Conservation (phyloP, 2,888 invertebrate species). For the Brachypterus glaber region DNA sequence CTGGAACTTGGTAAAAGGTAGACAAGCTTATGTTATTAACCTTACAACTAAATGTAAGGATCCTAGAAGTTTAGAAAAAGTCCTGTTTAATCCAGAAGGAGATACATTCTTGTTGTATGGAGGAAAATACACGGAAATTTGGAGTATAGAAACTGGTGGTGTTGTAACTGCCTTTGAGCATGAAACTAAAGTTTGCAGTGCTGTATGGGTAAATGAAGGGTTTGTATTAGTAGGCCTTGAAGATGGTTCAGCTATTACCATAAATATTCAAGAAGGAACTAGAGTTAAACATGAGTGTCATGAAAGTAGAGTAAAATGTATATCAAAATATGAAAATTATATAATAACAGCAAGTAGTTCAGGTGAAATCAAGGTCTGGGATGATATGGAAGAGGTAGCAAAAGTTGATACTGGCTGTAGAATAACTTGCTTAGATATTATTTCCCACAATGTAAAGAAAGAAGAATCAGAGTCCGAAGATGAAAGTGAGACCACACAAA, state of each 20-base stretch:
- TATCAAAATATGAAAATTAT: constrained; percentile 47
- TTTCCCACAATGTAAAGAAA: constrained; percentile 36
- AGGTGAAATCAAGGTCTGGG: constrained; percentile 72
- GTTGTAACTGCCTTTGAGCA: constrained; percentile 58
- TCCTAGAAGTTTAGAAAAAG: constrained; percentile 30
- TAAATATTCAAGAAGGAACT: constrained; percentile 46
- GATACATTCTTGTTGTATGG: constrained; percentile 66
- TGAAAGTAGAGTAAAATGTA: constrained; percentile 57
- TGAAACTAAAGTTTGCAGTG: constrained; percentile 58
- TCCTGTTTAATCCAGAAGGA: constrained; percentile 66
- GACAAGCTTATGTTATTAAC: constrained; percentile 84
- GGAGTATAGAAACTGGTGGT: constrained; percentile 69
- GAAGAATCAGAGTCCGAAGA: constrained; percentile 22
- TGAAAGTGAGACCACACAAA: constrained; percentile 13
- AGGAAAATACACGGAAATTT: constrained; percentile 65
- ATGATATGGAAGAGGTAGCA: constrained; percentile 46
- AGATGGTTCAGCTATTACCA: constrained; percentile 57
- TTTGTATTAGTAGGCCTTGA: constrained; percentile 63
- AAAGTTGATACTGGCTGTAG: constrained; percentile 58
- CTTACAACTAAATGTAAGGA: constrained; percentile 57
- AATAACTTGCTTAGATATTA: constrained; percentile 60
- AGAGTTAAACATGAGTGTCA: constrained; percentile 48
- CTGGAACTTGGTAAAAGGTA: constrained; percentile 90
- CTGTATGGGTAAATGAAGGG: constrained; percentile 58
- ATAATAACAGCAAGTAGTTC: constrained; percentile 67